Evolutionary conservation across 2,113 vertebrate species (phyloP).

Genomic region (Trichechus manatus): DNA sequence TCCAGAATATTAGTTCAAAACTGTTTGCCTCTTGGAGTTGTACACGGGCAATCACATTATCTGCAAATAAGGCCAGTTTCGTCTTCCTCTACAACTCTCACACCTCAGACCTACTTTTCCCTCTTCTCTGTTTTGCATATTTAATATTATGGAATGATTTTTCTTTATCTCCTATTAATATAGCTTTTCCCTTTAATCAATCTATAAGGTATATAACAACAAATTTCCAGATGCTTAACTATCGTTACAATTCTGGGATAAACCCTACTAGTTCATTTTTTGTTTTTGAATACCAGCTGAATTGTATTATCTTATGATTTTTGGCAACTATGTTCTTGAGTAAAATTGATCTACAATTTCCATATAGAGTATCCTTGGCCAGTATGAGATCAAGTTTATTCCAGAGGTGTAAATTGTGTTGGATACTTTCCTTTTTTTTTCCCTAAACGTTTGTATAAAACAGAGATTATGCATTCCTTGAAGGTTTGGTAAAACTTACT

Average conservation of each 20-base stretch:
- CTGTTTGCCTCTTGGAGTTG: background rate
- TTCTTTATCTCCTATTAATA: background rate
- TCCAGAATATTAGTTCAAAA: background rate
- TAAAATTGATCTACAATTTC: background rate
- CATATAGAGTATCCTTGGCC: background rate
- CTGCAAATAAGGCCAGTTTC: background rate
- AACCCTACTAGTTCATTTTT: background rate
- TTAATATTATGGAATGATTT: background rate
- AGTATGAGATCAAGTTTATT: background rate
- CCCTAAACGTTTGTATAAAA: background rate
- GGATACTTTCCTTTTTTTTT: background rate
- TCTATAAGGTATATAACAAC: background rate
- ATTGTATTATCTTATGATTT: background rate
- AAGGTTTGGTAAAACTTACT: background rate
- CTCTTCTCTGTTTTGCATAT: background rate
- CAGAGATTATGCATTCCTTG: background rate
- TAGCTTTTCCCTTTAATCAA: background rate
- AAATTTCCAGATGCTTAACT: background rate
- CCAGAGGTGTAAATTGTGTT: background rate
- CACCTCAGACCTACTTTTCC: background rate
- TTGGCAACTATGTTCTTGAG: background rate
- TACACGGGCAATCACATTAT: background rate
- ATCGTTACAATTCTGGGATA: background rate
- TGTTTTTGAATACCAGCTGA: background rate
- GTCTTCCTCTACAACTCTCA: background rate